phyloP scores from a whole-genome alignment of 2,113 vertebrate genomes.

The Vidua macroura region DNA sequence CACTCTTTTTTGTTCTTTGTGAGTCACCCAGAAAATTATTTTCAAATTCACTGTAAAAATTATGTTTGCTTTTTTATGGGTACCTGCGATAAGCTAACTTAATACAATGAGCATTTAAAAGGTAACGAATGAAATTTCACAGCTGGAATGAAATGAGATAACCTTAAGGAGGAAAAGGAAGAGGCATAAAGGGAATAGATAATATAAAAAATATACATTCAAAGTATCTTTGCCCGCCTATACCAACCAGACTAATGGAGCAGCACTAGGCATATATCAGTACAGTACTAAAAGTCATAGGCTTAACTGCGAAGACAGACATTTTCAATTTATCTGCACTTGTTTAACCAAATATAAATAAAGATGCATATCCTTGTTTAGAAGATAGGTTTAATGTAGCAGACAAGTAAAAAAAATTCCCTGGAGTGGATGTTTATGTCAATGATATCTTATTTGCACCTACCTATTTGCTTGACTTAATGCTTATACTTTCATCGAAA shows the following conservation, averaged over 20 bases:
- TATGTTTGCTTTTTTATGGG: background rate
- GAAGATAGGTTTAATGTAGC: background rate
- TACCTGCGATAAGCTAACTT: background rate
- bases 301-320: background rate
- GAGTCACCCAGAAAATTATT: background rate
- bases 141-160: background rate
- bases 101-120: background rate
- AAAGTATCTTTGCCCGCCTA: background rate
- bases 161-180: background rate
- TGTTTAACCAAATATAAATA: background rate
- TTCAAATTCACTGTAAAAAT: background rate
- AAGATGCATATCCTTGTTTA: background rate
- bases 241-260: background rate
- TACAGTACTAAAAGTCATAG: background rate
- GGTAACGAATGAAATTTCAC: background rate
- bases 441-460: background rate
- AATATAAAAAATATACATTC: background rate
- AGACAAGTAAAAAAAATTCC: background rate
- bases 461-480: background rate
- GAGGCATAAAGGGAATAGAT: background rate
- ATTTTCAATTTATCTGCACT: background rate
- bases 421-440: background rate
- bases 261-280: background rate
- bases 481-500: background rate
- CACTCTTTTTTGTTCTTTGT: background rate